phyloP scores from a whole-genome alignment of 2,888 invertebrate genomes.

The Geotrupes spiniger region DNA sequence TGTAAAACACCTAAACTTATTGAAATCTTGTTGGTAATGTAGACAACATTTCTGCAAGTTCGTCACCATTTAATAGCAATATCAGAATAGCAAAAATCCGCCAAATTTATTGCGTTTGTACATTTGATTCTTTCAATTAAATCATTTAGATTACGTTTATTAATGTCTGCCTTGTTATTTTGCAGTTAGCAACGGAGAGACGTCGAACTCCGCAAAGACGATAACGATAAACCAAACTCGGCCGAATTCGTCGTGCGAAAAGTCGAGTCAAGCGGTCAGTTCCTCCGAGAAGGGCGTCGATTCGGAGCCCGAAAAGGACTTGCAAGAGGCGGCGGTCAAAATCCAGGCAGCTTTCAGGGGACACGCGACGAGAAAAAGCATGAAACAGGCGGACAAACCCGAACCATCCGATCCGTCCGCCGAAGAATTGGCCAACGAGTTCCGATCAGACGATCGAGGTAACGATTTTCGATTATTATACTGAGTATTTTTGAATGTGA shows the following conservation, averaged over 20 bases:
- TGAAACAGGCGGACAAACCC: slow-evolving; percentile 61
- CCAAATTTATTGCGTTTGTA: no score
- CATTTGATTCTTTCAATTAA: no score
- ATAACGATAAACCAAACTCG: slow-evolving; percentile 39
- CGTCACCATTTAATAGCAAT: no score
- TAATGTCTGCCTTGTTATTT: no score
- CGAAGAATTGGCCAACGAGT: slow-evolving; percentile 75
- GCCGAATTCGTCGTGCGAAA: slow-evolving; percentile 27
- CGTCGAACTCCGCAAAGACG: slow-evolving; percentile 44
- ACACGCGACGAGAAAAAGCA: slow-evolving; percentile 73
- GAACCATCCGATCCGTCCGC: slow-evolving; percentile 40
- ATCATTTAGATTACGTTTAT: no score
- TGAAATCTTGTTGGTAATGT: no score
- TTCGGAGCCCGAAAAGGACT: slow-evolving; percentile 37
- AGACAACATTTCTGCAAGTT: no score
- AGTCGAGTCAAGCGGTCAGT: slow-evolving; percentile 18
- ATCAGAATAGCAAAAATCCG: no score
- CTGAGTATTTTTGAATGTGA: no score
- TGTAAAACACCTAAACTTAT: no score
- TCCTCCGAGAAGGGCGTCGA: slow-evolving; percentile 14
- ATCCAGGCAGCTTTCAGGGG: slow-evolving; percentile 88
- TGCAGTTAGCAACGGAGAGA: slow-evolving; percentile 34
- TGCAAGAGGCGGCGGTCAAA: slow-evolving; percentile 74
- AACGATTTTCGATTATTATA: no score
- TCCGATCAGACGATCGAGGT: slow-evolving; percentile 79